A percentile compares a stretch with the other conserved stretches of the same genome.
phyloP scores from a whole-genome alignment of 1,140 invertebrate genomes.

The Pogonomyrmex californicus region DNA sequence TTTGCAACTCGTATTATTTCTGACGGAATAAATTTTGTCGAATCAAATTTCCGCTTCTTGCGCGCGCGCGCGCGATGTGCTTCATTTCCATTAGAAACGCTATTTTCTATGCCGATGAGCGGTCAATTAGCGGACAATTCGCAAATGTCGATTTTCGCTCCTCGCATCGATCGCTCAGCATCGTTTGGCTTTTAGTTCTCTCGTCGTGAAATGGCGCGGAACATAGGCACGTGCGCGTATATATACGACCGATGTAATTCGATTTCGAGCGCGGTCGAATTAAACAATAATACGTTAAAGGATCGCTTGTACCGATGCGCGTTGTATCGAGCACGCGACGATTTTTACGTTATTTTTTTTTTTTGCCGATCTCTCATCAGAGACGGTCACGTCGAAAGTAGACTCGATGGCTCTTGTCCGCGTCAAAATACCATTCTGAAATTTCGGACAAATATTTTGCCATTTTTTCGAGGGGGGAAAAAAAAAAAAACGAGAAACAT shows the following conservation, averaged over 20 bases:
- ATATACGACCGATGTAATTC: conserved; percentile 50
- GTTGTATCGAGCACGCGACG: not conserved
- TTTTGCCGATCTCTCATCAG: conserved; percentile 41
- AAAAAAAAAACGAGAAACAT: not conserved
- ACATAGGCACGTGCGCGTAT: conserved; percentile 19
- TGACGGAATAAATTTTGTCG: not conserved
- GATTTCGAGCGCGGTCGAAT: conserved; percentile 63
- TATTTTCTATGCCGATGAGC: conserved; percentile 46
- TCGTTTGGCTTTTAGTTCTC: conserved; percentile 21
- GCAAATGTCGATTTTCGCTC: conserved; percentile 45
- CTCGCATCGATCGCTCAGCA: conserved; percentile 15
- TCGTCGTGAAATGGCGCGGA: conserved; percentile 33
- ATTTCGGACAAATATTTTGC: conserved; percentile 61
- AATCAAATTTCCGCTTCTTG: not conserved
- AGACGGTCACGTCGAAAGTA: conserved; percentile 33
- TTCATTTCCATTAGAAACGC: conserved; percentile 19
- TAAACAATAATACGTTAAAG: conserved; percentile 51
- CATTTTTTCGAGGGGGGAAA: conserved; percentile 11
- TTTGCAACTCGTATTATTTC: not conserved
- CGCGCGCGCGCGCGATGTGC: not conserved
- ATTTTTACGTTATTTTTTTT: conserved; percentile 49
- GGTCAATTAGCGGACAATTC: conserved; percentile 45
- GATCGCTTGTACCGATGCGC: conserved; percentile 18
- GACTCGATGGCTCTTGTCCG: conserved; percentile 52
- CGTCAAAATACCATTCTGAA: conserved; percentile 45